These are phyloP conservation scores for Rhopalosiphum nymphaeae DNA, from an alignment of 2,888 invertebrate species.

Conservation along the genomic window DNA sequence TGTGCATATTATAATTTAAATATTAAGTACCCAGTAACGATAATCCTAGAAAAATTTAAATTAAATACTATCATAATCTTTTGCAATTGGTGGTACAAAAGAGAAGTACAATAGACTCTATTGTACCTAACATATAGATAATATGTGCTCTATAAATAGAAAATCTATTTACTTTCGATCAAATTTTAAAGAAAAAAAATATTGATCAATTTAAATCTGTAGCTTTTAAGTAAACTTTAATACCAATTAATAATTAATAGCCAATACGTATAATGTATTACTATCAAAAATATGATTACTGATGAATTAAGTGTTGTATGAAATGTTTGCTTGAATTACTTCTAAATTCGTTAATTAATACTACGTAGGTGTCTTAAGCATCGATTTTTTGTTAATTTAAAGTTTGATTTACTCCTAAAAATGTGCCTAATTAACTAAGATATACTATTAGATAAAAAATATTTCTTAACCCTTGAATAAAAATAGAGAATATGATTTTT, in stretches of 20 bases:
- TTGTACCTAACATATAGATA: too few species aligned
- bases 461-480: background rate
- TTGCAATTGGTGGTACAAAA: background rate
- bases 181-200: background rate
- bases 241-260: background rate
- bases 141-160: too few species aligned
- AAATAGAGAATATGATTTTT: background rate
- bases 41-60: background rate
- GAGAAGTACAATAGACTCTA: background rate
- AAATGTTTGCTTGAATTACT: background rate
- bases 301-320: background rate
- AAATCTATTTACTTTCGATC: background rate
- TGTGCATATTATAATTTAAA: background rate
- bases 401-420: background rate
- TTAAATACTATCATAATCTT: background rate
- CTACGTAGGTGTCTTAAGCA: background rate
- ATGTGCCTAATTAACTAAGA: background rate
- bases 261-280: background rate
- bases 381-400: background rate
- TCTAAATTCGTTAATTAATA: background rate
- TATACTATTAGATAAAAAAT: background rate
- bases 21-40: background rate
- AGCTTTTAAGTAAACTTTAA: background rate
- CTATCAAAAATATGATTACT: background rate
- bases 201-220: background rate